Evolutionary conservation across 2,113 vertebrate genomes (phyloP).

Genomic region (Cyphomyrus discorhynchus): DNA sequence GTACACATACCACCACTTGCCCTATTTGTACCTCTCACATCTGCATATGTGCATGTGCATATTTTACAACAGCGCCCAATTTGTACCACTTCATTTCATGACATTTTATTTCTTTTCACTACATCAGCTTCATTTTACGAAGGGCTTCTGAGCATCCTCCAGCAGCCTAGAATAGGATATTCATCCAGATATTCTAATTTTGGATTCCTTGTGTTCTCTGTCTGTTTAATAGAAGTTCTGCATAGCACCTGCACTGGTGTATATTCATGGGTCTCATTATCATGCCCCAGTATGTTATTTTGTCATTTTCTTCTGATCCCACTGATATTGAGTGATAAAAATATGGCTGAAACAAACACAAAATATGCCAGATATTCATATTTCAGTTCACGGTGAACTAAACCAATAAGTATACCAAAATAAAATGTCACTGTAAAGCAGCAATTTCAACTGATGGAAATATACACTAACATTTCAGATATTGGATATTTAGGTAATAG

Average conservation of each 20-base stretch:
- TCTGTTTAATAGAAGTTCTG: background rate
- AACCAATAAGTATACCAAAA: background rate
- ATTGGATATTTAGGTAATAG: background rate
- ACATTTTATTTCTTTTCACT: background rate
- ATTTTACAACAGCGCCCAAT: background rate
- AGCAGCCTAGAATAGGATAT: background rate
- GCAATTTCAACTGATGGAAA: background rate
- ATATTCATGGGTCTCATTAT: background rate
- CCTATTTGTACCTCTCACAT: background rate
- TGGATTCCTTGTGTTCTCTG: background rate
- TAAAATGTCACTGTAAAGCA: background rate
- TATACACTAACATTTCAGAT: background rate
- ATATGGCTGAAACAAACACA: background rate
- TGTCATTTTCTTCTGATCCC: background rate
- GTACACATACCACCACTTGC: too few species aligned
- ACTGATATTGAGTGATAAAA: background rate
- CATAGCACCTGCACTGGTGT: background rate
- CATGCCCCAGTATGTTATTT: background rate
- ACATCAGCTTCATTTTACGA: background rate
- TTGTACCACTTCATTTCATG: background rate
- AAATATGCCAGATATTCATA: background rate
- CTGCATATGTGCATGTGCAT: background rate
- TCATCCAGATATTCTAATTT: background rate
- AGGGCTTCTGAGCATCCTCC: background rate
- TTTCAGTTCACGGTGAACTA: background rate